Evolutionary conservation across 1,140 invertebrate species (phyloP).

Genomic region (Drosophila ohnishii): DNA sequence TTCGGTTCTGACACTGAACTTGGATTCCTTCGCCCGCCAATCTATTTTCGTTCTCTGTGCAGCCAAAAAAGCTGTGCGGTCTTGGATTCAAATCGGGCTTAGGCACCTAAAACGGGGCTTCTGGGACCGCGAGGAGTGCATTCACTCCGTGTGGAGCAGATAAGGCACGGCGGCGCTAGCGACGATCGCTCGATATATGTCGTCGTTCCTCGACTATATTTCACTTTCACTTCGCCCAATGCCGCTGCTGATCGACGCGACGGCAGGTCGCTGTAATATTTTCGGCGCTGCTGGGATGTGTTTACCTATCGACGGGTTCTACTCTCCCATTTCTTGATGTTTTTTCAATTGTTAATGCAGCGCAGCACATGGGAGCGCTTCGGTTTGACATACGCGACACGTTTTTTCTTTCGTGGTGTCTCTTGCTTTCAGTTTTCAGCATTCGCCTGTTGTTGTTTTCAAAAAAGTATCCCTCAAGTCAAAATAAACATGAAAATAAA

Average conservation of each 20-base stretch:
- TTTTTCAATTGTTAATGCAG: constrained; percentile 43
- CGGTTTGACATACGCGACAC: constrained; percentile 47
- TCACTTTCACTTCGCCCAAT: constrained; percentile 34
- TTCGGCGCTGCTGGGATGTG: constrained; percentile 15
- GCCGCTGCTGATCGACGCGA: constrained; percentile 7
- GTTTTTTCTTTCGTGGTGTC: constrained; percentile 35
- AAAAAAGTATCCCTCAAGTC: constrained; percentile 29
- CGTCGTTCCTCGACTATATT: constrained; percentile 12
- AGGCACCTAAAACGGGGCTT: constrained; percentile 1
- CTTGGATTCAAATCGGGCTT: constrained; percentile 16
- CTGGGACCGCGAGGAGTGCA: constrained; percentile 43
- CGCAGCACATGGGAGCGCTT: constrained; percentile 31
- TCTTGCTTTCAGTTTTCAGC: constrained; percentile 23
- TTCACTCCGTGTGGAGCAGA: constrained; percentile 52
- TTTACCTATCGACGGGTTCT: constrained; percentile 39
- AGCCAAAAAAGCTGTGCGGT: background rate
- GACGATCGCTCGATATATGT: constrained; percentile 15
- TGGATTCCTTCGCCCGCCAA: constrained; percentile 30
- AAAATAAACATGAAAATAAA: constrained; percentile 57
- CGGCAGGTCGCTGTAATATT: constrained; percentile 15
- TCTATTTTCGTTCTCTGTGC: constrained; percentile 23
- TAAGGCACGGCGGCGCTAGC: constrained; percentile 13
- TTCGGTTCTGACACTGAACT: constrained; percentile 51
- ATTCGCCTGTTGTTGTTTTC: constrained; percentile 25
- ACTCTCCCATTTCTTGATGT: constrained; percentile 42